Base-by-base conservation (phyloP, 2,888 invertebrate species). In the Rotaria socialis region DNA sequence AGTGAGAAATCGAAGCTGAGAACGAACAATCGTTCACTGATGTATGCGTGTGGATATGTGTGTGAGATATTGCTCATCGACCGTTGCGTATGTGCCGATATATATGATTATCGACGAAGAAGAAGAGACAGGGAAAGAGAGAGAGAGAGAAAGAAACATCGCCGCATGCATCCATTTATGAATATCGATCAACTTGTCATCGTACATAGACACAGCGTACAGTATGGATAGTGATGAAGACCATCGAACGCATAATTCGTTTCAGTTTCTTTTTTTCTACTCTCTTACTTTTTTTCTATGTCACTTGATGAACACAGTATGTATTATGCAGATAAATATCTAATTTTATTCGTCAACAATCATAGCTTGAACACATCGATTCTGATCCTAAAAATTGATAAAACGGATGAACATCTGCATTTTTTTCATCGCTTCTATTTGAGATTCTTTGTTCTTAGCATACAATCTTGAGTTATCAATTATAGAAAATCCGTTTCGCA, bases 11-110 rank as follows among this genome's bases (percentile, higher is more conserved):
- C 80, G 43, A 67, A 67, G 67, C 27, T 35, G 67, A 52, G 52
- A 67, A 67, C 67, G 67, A 80, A n/a, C 80, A 47, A 80, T n/a
- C 80, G 80, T n/a, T 80, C 80, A 80, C n/a, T 41, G 67, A 67
- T 67, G 27, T 60, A 11, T 52, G 60, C n/a, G n/a, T 16, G 60
- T 60, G 60, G 8, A 27, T 67, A 14, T 27, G n/a, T 58, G 58
- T 24, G 58, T n/a, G 58, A 67, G 67, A 80, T 80, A 80, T 80
- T 80, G 80, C 80, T 80, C 80, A 80, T 80, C 80, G 47, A 80
- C 80, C 80, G 80, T 80, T 80, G 80, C 80, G 67, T 67, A 67
- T 67, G 67, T 67, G 67, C 67, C 67, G 67, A 67, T 67, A 67
- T 35, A 35, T 67, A 67, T 67, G 67, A 67, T 67, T 67, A 67